These are phyloP conservation scores for Laupala kohalensis DNA, from an alignment of 1,140 invertebrate genomes.

Conservation along the genomic window DNA sequence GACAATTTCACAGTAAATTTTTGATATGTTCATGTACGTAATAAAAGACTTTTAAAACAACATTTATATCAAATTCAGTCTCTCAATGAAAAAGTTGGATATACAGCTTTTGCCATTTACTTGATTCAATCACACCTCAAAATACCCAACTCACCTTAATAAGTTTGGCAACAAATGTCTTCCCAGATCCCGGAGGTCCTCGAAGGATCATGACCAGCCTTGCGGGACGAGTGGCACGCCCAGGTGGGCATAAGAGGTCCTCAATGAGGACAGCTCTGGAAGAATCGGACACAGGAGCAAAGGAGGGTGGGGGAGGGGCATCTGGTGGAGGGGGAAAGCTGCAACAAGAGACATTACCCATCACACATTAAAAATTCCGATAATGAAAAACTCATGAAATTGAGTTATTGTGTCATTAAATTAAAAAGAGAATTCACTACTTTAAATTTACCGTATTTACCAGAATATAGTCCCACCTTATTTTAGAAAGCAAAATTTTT, in stretches of 20 bases:
- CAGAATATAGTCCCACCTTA: too few species aligned
- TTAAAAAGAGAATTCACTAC: too few species aligned
- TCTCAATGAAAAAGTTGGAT: too few species aligned
- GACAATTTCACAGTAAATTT: too few species aligned
- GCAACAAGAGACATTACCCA: not conserved
- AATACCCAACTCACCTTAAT: slow-evolving; percentile 52
- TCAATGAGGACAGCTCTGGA: slow-evolving; percentile 51
- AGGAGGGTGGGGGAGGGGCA: slow-evolving; percentile 3
- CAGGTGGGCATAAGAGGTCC: slow-evolving; percentile 64
- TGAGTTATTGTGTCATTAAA: too few species aligned
- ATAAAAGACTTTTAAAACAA: too few species aligned
- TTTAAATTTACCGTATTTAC: too few species aligned
- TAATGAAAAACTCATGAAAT: too few species aligned
- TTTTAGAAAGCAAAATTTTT: too few species aligned
- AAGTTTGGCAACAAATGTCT: slow-evolving; percentile 73
- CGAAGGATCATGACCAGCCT: slow-evolving; percentile 81
- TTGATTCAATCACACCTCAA: not conserved
- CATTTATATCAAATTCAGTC: too few species aligned
- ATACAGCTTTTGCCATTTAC: not conserved
- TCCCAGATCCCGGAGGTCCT: slow-evolving; percentile 81
- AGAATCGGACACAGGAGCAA: slow-evolving; percentile 9
- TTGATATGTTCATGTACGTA: too few species aligned
- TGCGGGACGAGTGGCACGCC: slow-evolving; percentile 54
- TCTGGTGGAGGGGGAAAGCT: slow-evolving; percentile 1
- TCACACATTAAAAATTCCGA: not conserved